Base-by-base conservation (phyloP, 1,140 invertebrate species). In the Euwallacea similis region DNA sequence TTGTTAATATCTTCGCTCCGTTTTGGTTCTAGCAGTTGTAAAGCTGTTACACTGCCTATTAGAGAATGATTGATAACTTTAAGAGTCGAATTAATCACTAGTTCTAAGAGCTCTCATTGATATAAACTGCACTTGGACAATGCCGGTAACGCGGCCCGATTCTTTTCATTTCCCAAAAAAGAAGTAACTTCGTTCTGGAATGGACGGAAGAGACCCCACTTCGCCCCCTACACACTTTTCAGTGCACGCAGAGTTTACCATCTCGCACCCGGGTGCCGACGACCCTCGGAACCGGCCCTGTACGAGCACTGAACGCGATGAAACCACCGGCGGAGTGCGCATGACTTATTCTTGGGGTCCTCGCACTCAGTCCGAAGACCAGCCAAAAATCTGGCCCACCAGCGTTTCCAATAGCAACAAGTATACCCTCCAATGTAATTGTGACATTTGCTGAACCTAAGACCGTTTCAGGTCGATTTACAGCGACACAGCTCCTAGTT, bases 221-320 rank as follows among this genome's bases (percentile, higher is more conserved):
- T 69, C 71, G 11, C 71, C 67, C 16, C 74, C 63, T 50, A 60
- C 46, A 58, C 58, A 72, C 74, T 88, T 87, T 87, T 83, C 86
- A 21, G 83, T 88, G 21, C 84, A 87, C 71, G 88, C 88, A 0
- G 86, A 89, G 75, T 83, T 88, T 47, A 88, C 86, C 9, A 84
- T 86, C 44, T 81, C 82, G 11, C 85, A 84, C 68, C 79, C 80
- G 56, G 67, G 76, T 43, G 15, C 66, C 15, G 54, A 74, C 50
- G 74, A 79, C 61, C 74, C 71, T 7, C 71, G 74, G 21, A 75
- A 75, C n/a, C 54, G 69, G 6, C 76, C 78, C 0, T 76, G 74
- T 41, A 79, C 79, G 0, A 75, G 71, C 43, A 80, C 77, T 41
- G 76, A 82, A 71, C 73, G 75, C 16, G 79, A 78, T 43, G 82